A percentile compares a stretch with the other conserved stretches of the same genome.
Conservation (phyloP, 35 echinoderm and acorn worm species). For the Ophioderma brevispina region DNA sequence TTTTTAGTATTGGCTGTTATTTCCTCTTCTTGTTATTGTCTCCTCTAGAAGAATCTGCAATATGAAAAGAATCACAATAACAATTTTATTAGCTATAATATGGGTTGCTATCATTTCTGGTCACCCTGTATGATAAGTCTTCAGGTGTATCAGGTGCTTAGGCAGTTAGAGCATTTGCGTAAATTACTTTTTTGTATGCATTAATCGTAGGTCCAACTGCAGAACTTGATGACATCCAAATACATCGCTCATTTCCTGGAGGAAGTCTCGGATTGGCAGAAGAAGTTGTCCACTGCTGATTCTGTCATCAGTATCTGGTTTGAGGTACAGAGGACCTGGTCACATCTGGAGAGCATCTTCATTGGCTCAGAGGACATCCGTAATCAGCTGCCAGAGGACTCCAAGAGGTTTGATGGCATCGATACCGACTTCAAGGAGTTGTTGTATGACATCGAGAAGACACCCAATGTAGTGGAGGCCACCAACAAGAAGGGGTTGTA, state of each 20-base stretch:
- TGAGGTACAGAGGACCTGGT: slow-evolving; percentile 99
- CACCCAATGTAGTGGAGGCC: slow-evolving; percentile 95
- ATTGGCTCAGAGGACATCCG: slow-evolving; percentile 99
- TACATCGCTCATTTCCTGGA: slow-evolving; percentile 99
- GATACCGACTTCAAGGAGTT: slow-evolving; percentile 96
- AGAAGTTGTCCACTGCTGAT: slow-evolving; percentile 96
- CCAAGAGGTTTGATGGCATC: slow-evolving; percentile 94
- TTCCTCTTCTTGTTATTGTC: too few relatives aligned
- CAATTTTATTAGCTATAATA: too few relatives aligned
- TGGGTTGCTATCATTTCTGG: too few relatives aligned
- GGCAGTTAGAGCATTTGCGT: too few relatives aligned
- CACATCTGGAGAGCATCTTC: slow-evolving; percentile 99
- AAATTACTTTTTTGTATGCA: background rate
- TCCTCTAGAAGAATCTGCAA: too few relatives aligned
- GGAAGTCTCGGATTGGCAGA: slow-evolving; percentile 97
- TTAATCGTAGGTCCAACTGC: slow-evolving; percentile 89
- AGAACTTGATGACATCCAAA: slow-evolving; percentile 99
- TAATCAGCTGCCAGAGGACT: slow-evolving; percentile 93
- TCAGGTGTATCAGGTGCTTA: too few relatives aligned
- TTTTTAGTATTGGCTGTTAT: too few relatives aligned
- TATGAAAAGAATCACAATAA: too few relatives aligned
- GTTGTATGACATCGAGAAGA: slow-evolving; percentile 88
- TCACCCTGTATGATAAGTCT: too few relatives aligned
- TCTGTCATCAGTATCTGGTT: slow-evolving; percentile 98
- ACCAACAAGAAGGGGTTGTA: slow-evolving; percentile 86